phyloP scores from a whole-genome alignment of 2,888 invertebrate genomes.

The Ariolimax columbianus region DNA sequence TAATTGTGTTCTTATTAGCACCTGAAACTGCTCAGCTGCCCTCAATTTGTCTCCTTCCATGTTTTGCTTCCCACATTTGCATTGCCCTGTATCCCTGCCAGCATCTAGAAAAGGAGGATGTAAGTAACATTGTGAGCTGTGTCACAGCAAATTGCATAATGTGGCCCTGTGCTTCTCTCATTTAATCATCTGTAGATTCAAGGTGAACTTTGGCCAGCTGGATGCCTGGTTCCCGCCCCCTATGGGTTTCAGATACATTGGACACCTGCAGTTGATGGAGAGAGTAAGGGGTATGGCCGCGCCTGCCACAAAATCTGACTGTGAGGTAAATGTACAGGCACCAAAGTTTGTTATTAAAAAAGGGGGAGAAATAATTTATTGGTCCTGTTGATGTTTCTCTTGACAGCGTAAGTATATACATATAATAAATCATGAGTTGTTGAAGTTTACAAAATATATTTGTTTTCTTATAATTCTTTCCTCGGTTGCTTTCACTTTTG shows the following conservation, averaged over 20 bases:
- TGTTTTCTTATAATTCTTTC: background rate
- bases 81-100: background rate
- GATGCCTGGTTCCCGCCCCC: constrained; percentile 78
- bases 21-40: background rate
- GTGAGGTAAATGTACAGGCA: constrained; percentile 70
- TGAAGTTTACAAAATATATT: background rate
- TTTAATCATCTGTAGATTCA: constrained; percentile 82
- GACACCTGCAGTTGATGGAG: constrained; percentile 75
- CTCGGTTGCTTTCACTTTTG: background rate
- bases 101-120: background rate
- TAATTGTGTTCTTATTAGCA: too few species aligned
- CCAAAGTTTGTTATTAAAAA: background rate
- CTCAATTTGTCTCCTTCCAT: too few species aligned
- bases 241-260: constrained; percentile 79
- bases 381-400: background rate
- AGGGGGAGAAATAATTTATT: background rate
- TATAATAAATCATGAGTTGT: background rate
- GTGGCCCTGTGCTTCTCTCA: constrained; percentile 49
- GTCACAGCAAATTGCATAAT: constrained; percentile 44
- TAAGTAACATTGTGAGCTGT: constrained; percentile 30
- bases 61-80: background rate
- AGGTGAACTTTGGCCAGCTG: constrained; percentile 89
- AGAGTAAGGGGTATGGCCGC: constrained; percentile 85
- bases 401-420: background rate
- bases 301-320: constrained; percentile 81